A percentile compares a stretch with the other conserved stretches of the same genome.
Evolutionary conservation across 1,140 invertebrate species (phyloP).

Genomic region (Episyrphus balteatus): DNA sequence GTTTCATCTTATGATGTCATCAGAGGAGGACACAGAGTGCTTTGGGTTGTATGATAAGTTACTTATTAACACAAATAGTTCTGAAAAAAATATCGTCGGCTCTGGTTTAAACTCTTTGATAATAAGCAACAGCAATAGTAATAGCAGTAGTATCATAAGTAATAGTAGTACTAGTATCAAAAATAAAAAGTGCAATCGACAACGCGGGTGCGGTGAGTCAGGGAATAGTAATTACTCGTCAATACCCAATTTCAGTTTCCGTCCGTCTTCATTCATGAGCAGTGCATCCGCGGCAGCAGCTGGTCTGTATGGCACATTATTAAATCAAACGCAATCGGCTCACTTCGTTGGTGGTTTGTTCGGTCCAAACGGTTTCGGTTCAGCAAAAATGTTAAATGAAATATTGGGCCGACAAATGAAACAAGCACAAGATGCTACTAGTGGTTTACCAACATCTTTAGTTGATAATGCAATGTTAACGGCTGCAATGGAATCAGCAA

Average conservation of each 20-base stretch:
- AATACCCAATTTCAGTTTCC: conserved; percentile 75
- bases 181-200: conserved; percentile 7
- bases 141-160: neutral
- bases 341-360: conserved; percentile 59
- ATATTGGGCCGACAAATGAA: conserved; percentile 64
- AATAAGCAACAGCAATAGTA: conserved; percentile 3
- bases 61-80: conserved; percentile 57
- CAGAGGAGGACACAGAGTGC: conserved; percentile 81
- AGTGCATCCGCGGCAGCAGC: conserved; percentile 36
- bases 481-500: conserved; percentile 34
- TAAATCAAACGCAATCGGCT: conserved; percentile 42
- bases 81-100: conserved; percentile 3
- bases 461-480: conserved; percentile 35
- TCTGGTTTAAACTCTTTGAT: neutral
- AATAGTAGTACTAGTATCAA: conserved; percentile 6
- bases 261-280: conserved; percentile 64
- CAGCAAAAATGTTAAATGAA: conserved; percentile 76
- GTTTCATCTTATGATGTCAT: conserved; percentile 80
- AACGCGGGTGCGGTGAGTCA: conserved; percentile 37
- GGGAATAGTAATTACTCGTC: conserved; percentile 77
- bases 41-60: conserved; percentile 83
- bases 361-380: conserved; percentile 59
- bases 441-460: conserved; percentile 35
- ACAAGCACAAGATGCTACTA: conserved; percentile 54
- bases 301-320: conserved; percentile 65